Percentiles rank a stretch among this genome's conserved stretches.
phyloP scores from a whole-genome alignment of 2,888 invertebrate genomes.

The Agapostemon virescens region DNA sequence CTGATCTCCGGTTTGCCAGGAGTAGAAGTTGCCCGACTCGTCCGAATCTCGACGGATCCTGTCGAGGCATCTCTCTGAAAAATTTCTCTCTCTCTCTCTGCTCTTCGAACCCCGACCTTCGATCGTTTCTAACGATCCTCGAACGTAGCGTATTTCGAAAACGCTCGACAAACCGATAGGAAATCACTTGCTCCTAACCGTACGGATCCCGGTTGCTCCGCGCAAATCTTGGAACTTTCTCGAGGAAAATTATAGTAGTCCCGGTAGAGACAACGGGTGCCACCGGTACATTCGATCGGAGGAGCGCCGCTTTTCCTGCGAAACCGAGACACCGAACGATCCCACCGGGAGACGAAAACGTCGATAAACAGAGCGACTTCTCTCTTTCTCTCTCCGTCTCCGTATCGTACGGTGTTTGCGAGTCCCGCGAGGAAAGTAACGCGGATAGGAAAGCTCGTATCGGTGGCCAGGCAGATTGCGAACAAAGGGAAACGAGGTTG shows the following conservation, averaged over 20 bases:
- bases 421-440: conserved; percentile 33
- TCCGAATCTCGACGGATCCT: not conserved
- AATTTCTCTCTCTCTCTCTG: not conserved
- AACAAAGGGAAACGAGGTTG: not conserved
- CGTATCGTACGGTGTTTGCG: conserved; percentile 16
- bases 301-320: not conserved
- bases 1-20: not conserved
- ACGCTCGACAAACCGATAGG: not conserved
- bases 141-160: not conserved
- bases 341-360: conserved; percentile 34
- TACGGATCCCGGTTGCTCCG: not conserved
- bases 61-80: not conserved
- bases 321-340: conserved; percentile 5
- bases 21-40: not conserved
- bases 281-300: not conserved
- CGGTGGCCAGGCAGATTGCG: conserved; percentile 29
- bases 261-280: not conserved
- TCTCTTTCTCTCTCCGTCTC: not conserved
- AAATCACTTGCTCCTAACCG: not conserved
- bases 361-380: conserved; percentile 33
- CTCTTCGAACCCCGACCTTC: too few species aligned
- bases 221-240: not conserved
- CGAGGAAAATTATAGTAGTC: not conserved
- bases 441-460: conserved; percentile 40
- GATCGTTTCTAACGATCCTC: not conserved